Base-by-base conservation (phyloP, 2,888 invertebrate species). In the Limnephilus rhombicus region DNA sequence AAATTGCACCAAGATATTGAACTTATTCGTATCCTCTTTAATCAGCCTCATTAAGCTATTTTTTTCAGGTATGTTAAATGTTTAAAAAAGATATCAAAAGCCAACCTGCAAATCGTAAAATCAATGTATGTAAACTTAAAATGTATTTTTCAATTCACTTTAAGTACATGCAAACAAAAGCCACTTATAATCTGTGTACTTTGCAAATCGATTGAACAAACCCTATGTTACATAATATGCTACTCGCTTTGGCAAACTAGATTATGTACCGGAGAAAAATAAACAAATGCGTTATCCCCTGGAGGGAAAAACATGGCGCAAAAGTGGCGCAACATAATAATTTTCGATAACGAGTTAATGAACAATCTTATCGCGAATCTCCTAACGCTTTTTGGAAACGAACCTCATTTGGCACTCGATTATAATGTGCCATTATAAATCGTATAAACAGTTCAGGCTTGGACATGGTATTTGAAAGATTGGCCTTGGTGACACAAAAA, bases 321-420 rank as follows among this genome's bases (percentile, higher is more conserved):
- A 85, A 85, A 85, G 85, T 87, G 34, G 86, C 91, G 82, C 88
- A 91, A 91, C 91, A 80, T 85, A 91, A 89, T 89, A 91, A 89
- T 91, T 91, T 89, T 91, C 82, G 80, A 89, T 89, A 89, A 91
- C 89, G 89, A 91, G 91, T 91, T 91, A 83, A 91, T 85, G 88
- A 91, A 91, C 91, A 91, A 91, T 80, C 85, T 91, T 89, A 91
- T 91, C 91, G 41, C 68, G 89, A 91, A 91, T 91, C 91, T 89
- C 53, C 82, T 83, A 89, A 89, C 89, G 85, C 82, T 89, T 91
- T 91, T 89, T 89, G 89, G 89, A 91, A 91, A 85, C 89, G 85
- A 91, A 85, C 85, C 85, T 85, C 89, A 89, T 91, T 91, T 89
- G 83, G 89, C 91, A 89, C 89, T 89, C 41, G 80, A 80, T 85